These are phyloP conservation scores for Gambusia holbrooki DNA, from an alignment of 2,113 vertebrate species.

Conservation along the genomic window DNA sequence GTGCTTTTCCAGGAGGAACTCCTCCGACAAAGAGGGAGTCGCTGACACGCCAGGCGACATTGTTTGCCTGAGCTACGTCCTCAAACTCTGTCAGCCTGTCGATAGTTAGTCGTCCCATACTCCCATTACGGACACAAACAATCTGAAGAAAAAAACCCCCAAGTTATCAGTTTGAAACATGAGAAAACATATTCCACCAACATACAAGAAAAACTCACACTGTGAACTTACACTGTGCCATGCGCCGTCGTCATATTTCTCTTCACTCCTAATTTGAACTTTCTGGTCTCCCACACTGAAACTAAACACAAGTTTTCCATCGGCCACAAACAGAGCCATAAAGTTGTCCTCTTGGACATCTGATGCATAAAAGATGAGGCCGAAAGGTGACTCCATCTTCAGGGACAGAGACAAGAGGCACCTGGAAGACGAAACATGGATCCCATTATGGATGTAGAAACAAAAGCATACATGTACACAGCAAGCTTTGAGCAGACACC, in stretches of 20 bases:
- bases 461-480: slow-evolving; percentile 1
- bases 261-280: slow-evolving; percentile 87
- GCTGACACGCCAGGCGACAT: slow-evolving; percentile 80
- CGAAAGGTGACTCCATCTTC: slow-evolving; percentile 89
- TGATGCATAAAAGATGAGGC: slow-evolving; percentile 91
- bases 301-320: slow-evolving; percentile 88
- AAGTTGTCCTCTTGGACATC: slow-evolving; percentile 87
- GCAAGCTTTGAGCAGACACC: slow-evolving; percentile 6
- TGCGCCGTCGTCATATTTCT: slow-evolving; percentile 88
- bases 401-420: slow-evolving; percentile 90
- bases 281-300: slow-evolving; percentile 87
- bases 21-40: slow-evolving; percentile 89
- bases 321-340: slow-evolving; percentile 88
- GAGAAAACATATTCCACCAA: not conserved
- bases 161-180: slow-evolving; percentile 15
- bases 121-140: slow-evolving; percentile 84
- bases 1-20: slow-evolving; percentile 86
- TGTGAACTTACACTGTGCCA: slow-evolving; percentile 90
- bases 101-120: slow-evolving; percentile 85
- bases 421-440: slow-evolving; percentile 71
- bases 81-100: slow-evolving; percentile 86
- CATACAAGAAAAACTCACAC: not conserved
- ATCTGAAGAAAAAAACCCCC: slow-evolving; percentile 85
- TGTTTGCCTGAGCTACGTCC: slow-evolving; percentile 71
- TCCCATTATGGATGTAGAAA: not conserved